Evolutionary conservation across 2,797 vertebrate species (phyloP), one percentile per base, ranked within the genome.

Genomic region (Hydrolagus colliei): DNA sequence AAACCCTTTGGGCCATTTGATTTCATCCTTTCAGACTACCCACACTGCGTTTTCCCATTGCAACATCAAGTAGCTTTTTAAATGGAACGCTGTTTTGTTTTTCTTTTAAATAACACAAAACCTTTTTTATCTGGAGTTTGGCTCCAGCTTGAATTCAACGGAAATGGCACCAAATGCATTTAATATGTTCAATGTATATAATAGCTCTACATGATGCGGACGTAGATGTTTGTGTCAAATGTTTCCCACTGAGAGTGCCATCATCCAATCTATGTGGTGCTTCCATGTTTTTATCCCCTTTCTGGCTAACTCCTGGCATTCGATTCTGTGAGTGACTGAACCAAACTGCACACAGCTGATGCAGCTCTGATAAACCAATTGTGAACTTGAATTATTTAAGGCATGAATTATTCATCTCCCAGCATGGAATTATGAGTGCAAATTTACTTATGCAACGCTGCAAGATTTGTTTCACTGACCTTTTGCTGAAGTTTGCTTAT

Each of bases 321-420:
- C 62, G n/a, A 62, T 62, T 63, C 61, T 62, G 77, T 16, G 13
- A 2, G 12, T 20, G 63, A 77, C n/a, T 77, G 9, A 61, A 59
- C 52, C 75, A 61, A 59, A 52, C 5, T 59, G 59, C 75, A 77
- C 1, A 2, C 41, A 22, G 75, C 52, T n/a, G 52, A 7, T 75
- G 16, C 13, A 75, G 16, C 73, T 75, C 35, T 77, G 75, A 9
- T 77, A 61, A 59, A 59, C 75, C 75, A 22, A 59, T 77, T 77
- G 16, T 77, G 20, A 77, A 77, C 52, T n/a, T 77, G 52, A 77
- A 27, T 13, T 79, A 79, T 79, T 62, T 79, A 65, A 79, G 32
- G n/a, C 62, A 63, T 62, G n/a, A 16, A 79, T 79, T 62, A 32
- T 79, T 79, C 65, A 79, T 79, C 75, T 77, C 65, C 2, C 32